phyloP scores from a whole-genome alignment of 1,140 invertebrate genomes.

The Gonatopus flavifemur region DNA sequence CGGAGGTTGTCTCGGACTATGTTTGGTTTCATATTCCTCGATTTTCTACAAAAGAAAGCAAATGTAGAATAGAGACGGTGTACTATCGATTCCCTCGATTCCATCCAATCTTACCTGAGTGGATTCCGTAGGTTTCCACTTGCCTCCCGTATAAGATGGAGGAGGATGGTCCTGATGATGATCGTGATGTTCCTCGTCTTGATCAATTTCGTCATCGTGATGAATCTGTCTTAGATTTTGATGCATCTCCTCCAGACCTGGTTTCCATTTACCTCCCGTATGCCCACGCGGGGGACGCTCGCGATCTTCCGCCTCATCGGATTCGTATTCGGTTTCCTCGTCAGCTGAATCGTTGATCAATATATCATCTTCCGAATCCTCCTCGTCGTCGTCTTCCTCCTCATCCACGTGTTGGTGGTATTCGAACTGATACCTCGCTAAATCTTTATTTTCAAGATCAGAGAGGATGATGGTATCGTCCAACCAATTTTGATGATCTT shows the following conservation, averaged over 20 bases:
- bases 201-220: conserved; percentile 37
- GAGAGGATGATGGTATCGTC: conserved; percentile 47
- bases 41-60: conserved; percentile 32
- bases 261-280: conserved; percentile 70
- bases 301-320: conserved; percentile 44
- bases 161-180: conserved; percentile 58
- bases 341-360: conserved; percentile 40
- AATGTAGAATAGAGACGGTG: no score
- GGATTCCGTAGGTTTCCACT: conserved; percentile 62
- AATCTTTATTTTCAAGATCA: conserved; percentile 43
- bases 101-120: conserved; percentile 23
- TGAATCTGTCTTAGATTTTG: conserved; percentile 40
- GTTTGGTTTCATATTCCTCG: conserved; percentile 42
- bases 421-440: conserved; percentile 44
- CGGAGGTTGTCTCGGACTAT: conserved; percentile 56
- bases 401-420: conserved; percentile 59
- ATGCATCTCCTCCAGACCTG: conserved; percentile 46
- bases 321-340: conserved; percentile 51
- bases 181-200: conserved; percentile 37
- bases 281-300: conserved; percentile 53
- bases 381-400: conserved; percentile 63
- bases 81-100: no score
- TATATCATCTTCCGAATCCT: conserved; percentile 62
- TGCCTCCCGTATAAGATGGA: conserved; percentile 70
- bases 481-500: conserved; percentile 41